A percentile compares a stretch with the other conserved stretches of the same genome.
These are phyloP conservation scores for Diachasma alloeum DNA, from an alignment of 1,140 invertebrate species.

Conservation along the genomic window DNA sequence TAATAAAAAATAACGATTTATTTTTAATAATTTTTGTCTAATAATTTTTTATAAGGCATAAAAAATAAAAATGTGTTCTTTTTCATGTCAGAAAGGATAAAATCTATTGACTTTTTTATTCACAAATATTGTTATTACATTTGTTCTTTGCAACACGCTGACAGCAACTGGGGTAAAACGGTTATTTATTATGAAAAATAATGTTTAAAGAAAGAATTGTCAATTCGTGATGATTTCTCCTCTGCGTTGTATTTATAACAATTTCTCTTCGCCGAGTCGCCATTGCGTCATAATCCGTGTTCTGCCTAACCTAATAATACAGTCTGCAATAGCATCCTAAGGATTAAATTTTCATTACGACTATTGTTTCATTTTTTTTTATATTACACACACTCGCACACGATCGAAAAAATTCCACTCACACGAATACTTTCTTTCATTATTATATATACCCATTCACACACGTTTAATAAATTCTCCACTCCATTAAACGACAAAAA, in stretches of 20 bases:
- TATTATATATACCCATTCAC: background rate
- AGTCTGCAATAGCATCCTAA: conserved; percentile 61
- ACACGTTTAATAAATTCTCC: background rate
- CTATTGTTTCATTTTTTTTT: conserved; percentile 37
- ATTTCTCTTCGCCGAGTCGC: conserved; percentile 42
- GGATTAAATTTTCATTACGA: conserved; percentile 46
- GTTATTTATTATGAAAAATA: too few species aligned
- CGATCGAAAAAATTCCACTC: conserved; percentile 31
- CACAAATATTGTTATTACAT: too few species aligned
- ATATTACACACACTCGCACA: conserved; percentile 60
- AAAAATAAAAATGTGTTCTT: too few species aligned
- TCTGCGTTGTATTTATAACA: background rate
- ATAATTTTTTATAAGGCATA: too few species aligned
- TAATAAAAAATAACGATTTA: too few species aligned
- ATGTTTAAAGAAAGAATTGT: too few species aligned
- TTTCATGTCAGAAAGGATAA: too few species aligned
- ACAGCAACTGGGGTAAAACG: too few species aligned
- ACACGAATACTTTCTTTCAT: conserved; percentile 33
- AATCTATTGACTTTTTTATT: too few species aligned
- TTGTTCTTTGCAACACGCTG: too few species aligned
- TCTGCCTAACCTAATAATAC: conserved; percentile 60
- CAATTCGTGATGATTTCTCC: too few species aligned
- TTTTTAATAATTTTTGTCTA: too few species aligned
- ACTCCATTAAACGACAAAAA: background rate
- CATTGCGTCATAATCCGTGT: conserved; percentile 44